Percentiles rank a stretch among this genome's conserved stretches.
phyloP scores from a whole-genome alignment of 2,797 vertebrate genomes.

The Brotula barbata region DNA sequence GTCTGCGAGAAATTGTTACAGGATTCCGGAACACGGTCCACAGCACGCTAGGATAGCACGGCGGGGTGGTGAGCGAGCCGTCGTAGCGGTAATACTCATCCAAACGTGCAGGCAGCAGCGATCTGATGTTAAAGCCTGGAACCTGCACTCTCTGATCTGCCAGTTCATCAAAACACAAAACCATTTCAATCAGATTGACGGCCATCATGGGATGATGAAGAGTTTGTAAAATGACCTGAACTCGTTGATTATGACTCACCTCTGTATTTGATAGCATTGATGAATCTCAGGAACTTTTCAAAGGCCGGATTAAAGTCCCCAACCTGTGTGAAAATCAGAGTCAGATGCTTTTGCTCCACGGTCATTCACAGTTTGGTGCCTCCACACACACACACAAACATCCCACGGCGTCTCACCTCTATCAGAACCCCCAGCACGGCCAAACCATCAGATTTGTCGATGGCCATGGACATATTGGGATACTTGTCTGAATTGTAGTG shows the following conservation, averaged over 20 bases:
- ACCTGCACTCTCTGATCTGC: constrained; percentile 84
- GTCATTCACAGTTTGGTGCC: background rate
- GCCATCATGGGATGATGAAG: too few species aligned
- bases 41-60: constrained; percentile 91
- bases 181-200: constrained; percentile 7
- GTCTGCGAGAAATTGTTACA: constrained; percentile 85
- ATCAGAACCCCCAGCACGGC: constrained; percentile 91
- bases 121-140: constrained; percentile 84
- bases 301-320: constrained; percentile 88
- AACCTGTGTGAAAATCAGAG: constrained; percentile 73
- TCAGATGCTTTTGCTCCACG: constrained; percentile 6
- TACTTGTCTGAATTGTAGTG: constrained; percentile 95
- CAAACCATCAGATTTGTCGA: constrained; percentile 88
- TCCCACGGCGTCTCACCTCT: constrained; percentile 84
- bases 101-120: constrained; percentile 83
- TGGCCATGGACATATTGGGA: constrained; percentile 78
- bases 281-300: constrained; percentile 86
- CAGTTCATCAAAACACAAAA: constrained; percentile 27
- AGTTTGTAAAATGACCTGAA: background rate
- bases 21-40: constrained; percentile 92
- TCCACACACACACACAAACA: background rate
- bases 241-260: constrained; percentile 74
- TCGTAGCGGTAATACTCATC: constrained; percentile 92
- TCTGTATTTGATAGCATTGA: constrained; percentile 85
- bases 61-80: constrained; percentile 95